phyloP scores from a whole-genome alignment of 2,797 vertebrate species.

The Paedocypris micromegethes region DNA sequence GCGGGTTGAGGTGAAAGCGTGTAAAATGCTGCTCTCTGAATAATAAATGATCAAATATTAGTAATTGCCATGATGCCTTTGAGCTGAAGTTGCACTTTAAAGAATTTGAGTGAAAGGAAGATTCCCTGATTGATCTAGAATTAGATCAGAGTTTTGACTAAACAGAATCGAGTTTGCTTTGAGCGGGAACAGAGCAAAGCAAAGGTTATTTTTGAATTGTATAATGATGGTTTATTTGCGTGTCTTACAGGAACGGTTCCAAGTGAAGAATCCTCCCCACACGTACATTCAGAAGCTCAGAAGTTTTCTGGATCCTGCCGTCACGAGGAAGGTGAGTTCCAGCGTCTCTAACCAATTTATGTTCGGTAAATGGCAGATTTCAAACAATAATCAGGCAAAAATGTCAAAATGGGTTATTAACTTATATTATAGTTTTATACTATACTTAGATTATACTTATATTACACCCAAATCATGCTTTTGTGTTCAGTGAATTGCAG shows the following conservation, averaged over 20 bases:
- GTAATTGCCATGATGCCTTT: conserved; percentile 20
- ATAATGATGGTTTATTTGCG: conserved; percentile 4
- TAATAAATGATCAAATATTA: conserved; percentile 45
- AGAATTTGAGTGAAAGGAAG: conserved; percentile 7
- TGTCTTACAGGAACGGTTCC: conserved; percentile 83
- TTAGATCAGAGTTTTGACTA: conserved; percentile 18
- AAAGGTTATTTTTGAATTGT: conserved; percentile 12
- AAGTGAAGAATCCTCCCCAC: conserved; percentile 97
- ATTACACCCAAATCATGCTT: too few relatives aligned
- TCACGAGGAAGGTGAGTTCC: conserved; percentile 88
- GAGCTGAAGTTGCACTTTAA: conserved; percentile 13
- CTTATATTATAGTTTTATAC: too few relatives aligned
- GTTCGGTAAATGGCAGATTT: background rate
- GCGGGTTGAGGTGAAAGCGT: conserved; percentile 39
- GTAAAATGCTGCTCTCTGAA: conserved; percentile 41
- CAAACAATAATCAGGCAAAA: too few relatives aligned
- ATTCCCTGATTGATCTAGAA: conserved; percentile 15
- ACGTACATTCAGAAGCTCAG: conserved; percentile 94
- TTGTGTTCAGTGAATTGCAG: too few relatives aligned
- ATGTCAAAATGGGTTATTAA: too few relatives aligned
- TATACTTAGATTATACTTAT: too few relatives aligned
- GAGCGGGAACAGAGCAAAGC: background rate
- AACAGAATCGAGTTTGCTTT: conserved; percentile 20
- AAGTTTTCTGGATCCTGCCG: conserved; percentile 91
- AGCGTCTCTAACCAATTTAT: background rate